Conservation (phyloP, 2,113 vertebrate species). For the Leucosticte australis region DNA sequence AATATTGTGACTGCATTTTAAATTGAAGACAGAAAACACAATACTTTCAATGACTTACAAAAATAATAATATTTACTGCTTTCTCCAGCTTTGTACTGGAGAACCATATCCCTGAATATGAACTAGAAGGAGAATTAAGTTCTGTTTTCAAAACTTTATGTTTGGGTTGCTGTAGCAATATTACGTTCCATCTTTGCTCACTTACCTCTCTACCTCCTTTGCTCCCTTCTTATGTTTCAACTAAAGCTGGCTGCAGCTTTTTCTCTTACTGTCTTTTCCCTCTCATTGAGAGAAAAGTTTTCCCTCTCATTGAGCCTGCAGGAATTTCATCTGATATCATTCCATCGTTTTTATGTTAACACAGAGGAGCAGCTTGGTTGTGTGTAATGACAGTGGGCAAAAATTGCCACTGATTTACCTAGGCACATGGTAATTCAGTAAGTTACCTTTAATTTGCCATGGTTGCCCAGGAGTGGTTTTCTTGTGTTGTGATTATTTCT, state of each 20-base stretch:
- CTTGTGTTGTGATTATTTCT: background rate
- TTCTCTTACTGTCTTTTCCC: background rate
- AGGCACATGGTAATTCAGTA: background rate
- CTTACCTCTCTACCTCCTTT: background rate
- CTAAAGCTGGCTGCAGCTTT: background rate
- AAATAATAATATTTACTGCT: slow-evolving; percentile 17
- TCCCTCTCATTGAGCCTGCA: background rate
- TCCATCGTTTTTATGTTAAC: background rate
- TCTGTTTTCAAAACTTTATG: background rate
- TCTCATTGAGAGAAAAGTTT: background rate
- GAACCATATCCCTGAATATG: background rate
- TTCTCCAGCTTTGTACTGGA: background rate
- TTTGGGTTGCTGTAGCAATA: background rate
- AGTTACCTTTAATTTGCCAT: background rate
- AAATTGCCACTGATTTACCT: background rate
- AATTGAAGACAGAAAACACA: background rate
- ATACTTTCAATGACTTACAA: background rate
- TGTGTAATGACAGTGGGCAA: background rate
- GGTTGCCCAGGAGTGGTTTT: background rate
- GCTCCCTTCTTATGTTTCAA: background rate
- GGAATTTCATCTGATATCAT: background rate
- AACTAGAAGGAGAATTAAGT: background rate
- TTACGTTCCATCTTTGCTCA: background rate
- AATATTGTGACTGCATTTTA: slow-evolving; percentile 48
- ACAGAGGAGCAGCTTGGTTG: background rate